These are phyloP conservation scores for Nannobrachium achirus DNA, from an alignment of 2,113 vertebrate species.

Conservation along the genomic window DNA sequence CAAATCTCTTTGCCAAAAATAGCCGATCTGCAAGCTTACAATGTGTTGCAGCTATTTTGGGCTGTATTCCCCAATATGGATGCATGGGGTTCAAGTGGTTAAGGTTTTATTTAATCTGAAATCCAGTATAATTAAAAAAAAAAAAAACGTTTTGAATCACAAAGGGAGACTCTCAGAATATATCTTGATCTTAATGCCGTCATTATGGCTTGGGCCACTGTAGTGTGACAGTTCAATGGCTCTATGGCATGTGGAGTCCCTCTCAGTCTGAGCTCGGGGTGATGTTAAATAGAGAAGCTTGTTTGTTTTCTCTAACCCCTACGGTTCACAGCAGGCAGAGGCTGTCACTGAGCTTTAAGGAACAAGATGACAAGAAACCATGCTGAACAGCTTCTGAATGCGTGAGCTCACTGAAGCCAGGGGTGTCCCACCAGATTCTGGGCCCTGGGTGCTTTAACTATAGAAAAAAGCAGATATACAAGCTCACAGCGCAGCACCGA, in stretches of 20 bases:
- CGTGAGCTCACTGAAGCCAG: neutral
- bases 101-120: constrained; percentile 27
- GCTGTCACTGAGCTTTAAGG: constrained; percentile 42
- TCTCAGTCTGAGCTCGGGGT: neutral
- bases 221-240: no score
- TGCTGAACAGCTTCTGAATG: neutral
- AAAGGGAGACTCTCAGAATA: neutral
- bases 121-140: constrained; percentile 27
- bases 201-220: neutral
- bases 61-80: no score
- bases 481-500: no score
- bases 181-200: neutral
- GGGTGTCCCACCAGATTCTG: no score
- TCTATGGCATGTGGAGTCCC: neutral
- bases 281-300: constrained; percentile 23
- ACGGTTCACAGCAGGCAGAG: constrained; percentile 57
- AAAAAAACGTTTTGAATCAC: constrained; percentile 12
- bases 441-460: neutral
- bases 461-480: neutral
- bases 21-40: no score
- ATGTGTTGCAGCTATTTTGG: no score
- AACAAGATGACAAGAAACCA: constrained; percentile 21
- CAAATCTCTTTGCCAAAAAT: no score
- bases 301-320: constrained; percentile 66
- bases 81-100: neutral